These are phyloP conservation scores for Chamaetylas fuelleborni DNA, from an alignment of 2,113 vertebrate genomes.

Conservation along the genomic window DNA sequence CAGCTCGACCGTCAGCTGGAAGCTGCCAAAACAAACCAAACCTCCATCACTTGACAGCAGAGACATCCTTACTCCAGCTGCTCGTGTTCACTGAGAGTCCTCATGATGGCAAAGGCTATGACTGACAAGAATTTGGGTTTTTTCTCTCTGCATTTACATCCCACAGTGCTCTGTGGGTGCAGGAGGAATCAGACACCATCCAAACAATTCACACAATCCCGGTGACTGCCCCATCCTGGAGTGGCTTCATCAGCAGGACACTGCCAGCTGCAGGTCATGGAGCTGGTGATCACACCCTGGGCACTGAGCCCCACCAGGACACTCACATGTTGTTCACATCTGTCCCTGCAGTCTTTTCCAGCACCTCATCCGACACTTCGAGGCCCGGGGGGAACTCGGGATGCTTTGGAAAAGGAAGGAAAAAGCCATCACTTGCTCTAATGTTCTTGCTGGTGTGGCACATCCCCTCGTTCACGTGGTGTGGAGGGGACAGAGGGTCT, in stretches of 20 bases:
- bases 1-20: slow-evolving; percentile 97
- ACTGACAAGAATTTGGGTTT: neutral
- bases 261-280: rapidly evolving
- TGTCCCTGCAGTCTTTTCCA: slow-evolving; percentile 89
- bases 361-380: slow-evolving; percentile 86
- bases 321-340: slow-evolving; percentile 97
- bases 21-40: slow-evolving; percentile 72
- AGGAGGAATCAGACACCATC: neutral
- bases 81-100: rapidly evolving
- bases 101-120: rapidly evolving
- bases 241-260: rapidly evolving
- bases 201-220: rapidly evolving
- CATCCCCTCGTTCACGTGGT: rapidly evolving
- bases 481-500: neutral
- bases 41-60: neutral
- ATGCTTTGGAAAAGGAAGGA: slow-evolving; percentile 71
- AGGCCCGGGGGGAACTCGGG: slow-evolving; percentile 87
- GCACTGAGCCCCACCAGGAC: neutral
- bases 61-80: neutral
- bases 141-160: neutral
- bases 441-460: rapidly evolving
- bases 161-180: neutral
- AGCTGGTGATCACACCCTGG: neutral
- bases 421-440: neutral
- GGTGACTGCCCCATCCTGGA: neutral